Percentiles rank a stretch among this genome's conserved stretches.
These are phyloP conservation scores for Valencia hispanica DNA, from an alignment of 2,797 vertebrate species.

Conservation along the genomic window DNA sequence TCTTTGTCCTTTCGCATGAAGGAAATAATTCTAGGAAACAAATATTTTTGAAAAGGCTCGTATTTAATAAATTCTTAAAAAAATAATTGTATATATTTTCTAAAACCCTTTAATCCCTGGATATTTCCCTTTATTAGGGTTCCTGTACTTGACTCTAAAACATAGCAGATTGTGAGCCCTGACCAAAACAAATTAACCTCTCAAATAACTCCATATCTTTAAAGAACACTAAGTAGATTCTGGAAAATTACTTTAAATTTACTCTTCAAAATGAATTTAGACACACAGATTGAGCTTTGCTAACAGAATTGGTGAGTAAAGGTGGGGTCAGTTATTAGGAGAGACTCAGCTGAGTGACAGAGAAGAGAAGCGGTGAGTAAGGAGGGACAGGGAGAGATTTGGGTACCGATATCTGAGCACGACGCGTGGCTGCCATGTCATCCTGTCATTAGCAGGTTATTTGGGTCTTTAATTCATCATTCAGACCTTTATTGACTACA, in stretches of 20 bases:
- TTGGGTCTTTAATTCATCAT: slow-evolving; percentile 80
- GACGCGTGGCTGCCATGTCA: slow-evolving; percentile 71
- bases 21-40: neutral
- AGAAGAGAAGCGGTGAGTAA: slow-evolving; percentile 28
- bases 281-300: slow-evolving; percentile 14
- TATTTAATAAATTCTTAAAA: neutral
- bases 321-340: slow-evolving; percentile 51
- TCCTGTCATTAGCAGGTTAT: slow-evolving; percentile 79
- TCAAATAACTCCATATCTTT: neutral
- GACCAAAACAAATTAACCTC: neutral
- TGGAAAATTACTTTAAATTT: neutral
- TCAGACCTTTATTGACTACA: slow-evolving; percentile 78
- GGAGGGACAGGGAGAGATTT: slow-evolving; percentile 57
- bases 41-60: neutral
- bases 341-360: slow-evolving; percentile 37
- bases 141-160: neutral
- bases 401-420: slow-evolving; percentile 59
- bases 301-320: neutral
- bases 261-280: slow-evolving; percentile 20
- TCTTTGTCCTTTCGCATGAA: too few relatives aligned
- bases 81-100: too few relatives aligned
- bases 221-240: neutral
- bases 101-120: too few relatives aligned
- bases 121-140: neutral
- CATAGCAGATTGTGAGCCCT: neutral